A percentile compares a stretch with the other conserved stretches of the same genome.
Conservation (phyloP, 1,140 invertebrate species). For the Melanaphis sacchari region DNA sequence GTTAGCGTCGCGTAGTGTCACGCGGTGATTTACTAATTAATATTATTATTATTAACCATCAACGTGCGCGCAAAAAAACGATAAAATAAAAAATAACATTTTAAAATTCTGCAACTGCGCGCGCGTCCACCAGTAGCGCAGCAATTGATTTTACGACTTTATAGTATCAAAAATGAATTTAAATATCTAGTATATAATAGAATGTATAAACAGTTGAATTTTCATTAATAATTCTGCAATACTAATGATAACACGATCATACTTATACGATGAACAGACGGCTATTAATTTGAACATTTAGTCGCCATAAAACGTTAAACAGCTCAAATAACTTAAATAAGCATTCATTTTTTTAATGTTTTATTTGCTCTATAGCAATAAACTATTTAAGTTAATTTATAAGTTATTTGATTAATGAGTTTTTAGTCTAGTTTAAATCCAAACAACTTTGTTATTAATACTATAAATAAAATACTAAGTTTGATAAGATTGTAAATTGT, state of each 20-base stretch:
- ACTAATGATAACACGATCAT: background rate
- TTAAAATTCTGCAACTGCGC: background rate
- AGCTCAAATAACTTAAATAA: background rate
- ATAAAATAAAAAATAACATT: background rate
- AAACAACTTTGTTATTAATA: background rate
- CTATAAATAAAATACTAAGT: background rate
- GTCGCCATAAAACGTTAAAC: background rate
- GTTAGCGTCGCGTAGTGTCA: background rate
- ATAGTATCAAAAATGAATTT: background rate
- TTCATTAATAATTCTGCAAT: background rate
- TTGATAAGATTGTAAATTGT: background rate
- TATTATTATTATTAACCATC: background rate
- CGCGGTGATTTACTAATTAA: background rate
- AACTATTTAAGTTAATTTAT: background rate
- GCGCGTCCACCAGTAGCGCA: background rate
- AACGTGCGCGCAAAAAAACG: constrained; percentile 5
- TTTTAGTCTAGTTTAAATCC: background rate
- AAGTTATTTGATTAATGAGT: background rate
- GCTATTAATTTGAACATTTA: background rate
- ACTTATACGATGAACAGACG: background rate
- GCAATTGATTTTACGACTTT: background rate
- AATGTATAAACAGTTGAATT: background rate
- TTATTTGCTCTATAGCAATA: background rate
- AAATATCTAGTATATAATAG: background rate
- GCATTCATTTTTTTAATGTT: background rate